phyloP scores from a whole-genome alignment of 2,113 vertebrate species.

The Oostethus manadensis region DNA sequence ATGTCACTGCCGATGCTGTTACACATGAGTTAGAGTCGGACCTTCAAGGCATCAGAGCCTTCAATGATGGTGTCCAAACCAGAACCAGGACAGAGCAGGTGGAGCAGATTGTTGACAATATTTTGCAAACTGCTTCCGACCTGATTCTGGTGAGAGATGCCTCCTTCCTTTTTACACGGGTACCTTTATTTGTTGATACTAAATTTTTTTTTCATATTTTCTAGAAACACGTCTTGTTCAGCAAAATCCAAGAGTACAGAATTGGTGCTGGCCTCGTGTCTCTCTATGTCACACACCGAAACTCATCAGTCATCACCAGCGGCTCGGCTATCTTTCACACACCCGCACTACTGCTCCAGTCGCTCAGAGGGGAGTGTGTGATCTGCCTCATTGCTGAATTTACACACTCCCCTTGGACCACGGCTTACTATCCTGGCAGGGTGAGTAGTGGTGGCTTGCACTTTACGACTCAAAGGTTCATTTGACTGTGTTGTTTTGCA shows the following conservation, averaged over 20 bases:
- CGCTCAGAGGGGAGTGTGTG: slow-evolving; percentile 48
- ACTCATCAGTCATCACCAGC: slow-evolving; percentile 35
- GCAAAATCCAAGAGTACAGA: slow-evolving; percentile 32
- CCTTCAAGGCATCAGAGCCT: neutral
- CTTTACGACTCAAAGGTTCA: neutral
- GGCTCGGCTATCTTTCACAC: slow-evolving; percentile 55
- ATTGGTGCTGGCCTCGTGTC: slow-evolving; percentile 44
- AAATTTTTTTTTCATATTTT: neutral
- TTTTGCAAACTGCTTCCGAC: slow-evolving; percentile 58
- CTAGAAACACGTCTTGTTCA: slow-evolving; percentile 58
- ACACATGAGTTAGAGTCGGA: neutral
- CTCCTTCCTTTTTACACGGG: neutral
- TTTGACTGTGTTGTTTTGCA: slow-evolving; percentile 39
- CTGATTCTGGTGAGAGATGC: slow-evolving; percentile 72
- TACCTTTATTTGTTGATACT: neutral
- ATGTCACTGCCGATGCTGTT: neutral
- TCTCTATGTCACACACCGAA: slow-evolving; percentile 29
- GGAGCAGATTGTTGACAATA: slow-evolving; percentile 45
- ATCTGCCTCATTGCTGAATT: slow-evolving; percentile 62
- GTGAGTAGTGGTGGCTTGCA: slow-evolving; percentile 41
- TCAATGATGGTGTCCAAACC: neutral
- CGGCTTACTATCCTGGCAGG: slow-evolving; percentile 30
- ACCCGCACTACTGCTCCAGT: slow-evolving; percentile 44
- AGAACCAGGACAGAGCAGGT: slow-evolving; percentile 10
- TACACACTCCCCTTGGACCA: slow-evolving; percentile 50